These are phyloP conservation scores for Nesometra sesokonis DNA, from an alignment of 35 echinoderm and acorn worm genomes.

Conservation along the genomic window DNA sequence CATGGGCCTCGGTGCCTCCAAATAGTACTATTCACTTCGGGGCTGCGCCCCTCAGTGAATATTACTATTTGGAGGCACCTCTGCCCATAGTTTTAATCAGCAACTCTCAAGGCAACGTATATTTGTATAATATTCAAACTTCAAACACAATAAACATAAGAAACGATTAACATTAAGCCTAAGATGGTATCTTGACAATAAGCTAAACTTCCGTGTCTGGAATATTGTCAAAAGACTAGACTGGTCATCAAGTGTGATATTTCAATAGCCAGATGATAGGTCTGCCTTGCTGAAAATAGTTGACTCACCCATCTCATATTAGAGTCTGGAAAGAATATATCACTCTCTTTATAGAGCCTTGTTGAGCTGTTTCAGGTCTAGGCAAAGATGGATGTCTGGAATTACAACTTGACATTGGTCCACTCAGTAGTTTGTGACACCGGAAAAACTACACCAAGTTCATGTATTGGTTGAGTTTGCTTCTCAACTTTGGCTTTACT, in stretches of 20 bases:
- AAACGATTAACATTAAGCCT: no score
- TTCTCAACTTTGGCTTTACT: not conserved
- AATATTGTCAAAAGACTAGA: slow-evolving; percentile 9
- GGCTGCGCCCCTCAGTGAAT: no score
- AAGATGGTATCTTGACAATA: no score
- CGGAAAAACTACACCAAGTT: not conserved
- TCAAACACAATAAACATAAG: no score
- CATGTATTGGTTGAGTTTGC: not conserved
- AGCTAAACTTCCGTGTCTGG: not conserved
- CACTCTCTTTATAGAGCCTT: no score
- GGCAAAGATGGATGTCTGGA: not conserved
- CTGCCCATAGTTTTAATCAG: no score
- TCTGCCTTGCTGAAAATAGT: slow-evolving; percentile 16
- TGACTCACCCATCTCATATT: not conserved
- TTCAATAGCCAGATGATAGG: slow-evolving; percentile 11
- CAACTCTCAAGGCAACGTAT: no score
- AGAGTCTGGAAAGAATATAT: not conserved
- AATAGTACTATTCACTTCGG: no score
- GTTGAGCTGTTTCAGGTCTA: slow-evolving; percentile 18
- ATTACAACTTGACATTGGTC: not conserved
- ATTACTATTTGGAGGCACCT: no score
- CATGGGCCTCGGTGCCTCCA: no score
- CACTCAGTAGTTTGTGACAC: slow-evolving; percentile 11
- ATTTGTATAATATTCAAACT: no score
- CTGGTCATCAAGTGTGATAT: slow-evolving; percentile 21